These are phyloP conservation scores for Monodelphis domestica DNA, from an alignment of 2,797 vertebrate species.

Conservation along the genomic window DNA sequence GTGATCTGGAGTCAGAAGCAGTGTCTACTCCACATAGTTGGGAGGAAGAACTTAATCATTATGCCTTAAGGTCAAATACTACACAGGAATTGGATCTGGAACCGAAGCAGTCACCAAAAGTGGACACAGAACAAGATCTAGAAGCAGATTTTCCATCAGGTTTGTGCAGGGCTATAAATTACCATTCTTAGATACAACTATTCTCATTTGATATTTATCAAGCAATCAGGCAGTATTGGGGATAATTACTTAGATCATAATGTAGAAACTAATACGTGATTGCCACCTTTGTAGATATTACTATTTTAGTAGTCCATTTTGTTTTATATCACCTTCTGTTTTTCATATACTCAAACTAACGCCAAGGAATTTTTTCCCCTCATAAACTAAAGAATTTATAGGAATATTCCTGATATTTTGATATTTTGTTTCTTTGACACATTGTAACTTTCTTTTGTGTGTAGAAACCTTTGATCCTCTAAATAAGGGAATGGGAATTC, in stretches of 20 bases:
- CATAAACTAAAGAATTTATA: slow-evolving; percentile 37
- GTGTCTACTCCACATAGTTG: slow-evolving; percentile 93
- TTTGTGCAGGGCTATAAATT: slow-evolving; percentile 76
- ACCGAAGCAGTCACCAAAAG: slow-evolving; percentile 83
- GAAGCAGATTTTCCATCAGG: slow-evolving; percentile 94
- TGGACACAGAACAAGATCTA: slow-evolving; percentile 90
- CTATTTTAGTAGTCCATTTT: background rate
- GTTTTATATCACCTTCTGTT: slow-evolving; percentile 7
- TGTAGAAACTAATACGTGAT: background rate
- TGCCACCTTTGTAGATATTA: slow-evolving; percentile 29
- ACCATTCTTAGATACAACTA: slow-evolving; percentile 27
- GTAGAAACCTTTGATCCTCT: slow-evolving; percentile 89
- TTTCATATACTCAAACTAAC: background rate
- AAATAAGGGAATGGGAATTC: slow-evolving; percentile 86
- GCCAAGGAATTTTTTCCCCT: background rate
- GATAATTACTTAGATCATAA: slow-evolving; percentile 21
- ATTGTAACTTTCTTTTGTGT: slow-evolving; percentile 78
- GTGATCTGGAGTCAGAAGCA: slow-evolving; percentile 94
- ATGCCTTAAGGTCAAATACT: slow-evolving; percentile 84
- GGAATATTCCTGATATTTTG: slow-evolving; percentile 19
- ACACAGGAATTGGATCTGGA: slow-evolving; percentile 85
- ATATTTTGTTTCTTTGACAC: slow-evolving; percentile 71
- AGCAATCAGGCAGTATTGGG: slow-evolving; percentile 9
- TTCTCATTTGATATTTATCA: slow-evolving; percentile 13
- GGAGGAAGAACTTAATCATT: slow-evolving; percentile 92